A percentile compares a stretch with the other conserved stretches of the same genome.
Evolutionary conservation across 2,797 vertebrate species (phyloP).

Genomic region (Hemibagrus guttatus): DNA sequence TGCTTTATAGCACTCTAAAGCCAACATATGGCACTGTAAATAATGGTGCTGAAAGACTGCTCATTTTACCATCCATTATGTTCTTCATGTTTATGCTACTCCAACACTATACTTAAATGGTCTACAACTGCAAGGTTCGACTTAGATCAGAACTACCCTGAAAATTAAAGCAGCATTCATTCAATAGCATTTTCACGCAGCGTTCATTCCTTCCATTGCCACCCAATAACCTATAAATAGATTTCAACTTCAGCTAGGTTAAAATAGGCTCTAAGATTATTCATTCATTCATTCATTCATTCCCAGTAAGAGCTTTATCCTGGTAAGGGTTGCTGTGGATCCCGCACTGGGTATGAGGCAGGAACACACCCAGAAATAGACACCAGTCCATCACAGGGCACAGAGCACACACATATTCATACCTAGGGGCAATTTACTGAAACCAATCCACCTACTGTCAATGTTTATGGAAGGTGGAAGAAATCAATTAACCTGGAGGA

Average conservation of each 20-base stretch:
- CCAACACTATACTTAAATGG: conserved; percentile 26
- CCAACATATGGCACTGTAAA: conserved; percentile 59
- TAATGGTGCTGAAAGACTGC: conserved; percentile 64
- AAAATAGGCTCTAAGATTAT: conserved; percentile 9
- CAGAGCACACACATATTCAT: not conserved
- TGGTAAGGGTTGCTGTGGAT: not conserved
- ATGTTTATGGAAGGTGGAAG: not conserved
- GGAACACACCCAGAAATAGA: not conserved
- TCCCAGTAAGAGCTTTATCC: not conserved
- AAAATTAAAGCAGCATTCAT: not conserved
- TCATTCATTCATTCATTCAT: not conserved
- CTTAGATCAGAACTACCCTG: not conserved
- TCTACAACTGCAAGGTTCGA: not conserved
- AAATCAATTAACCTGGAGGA: not conserved
- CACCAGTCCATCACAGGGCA: no score
- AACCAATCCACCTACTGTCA: not conserved
- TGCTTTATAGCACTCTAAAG: conserved; percentile 52
- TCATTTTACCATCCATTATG: conserved; percentile 48
- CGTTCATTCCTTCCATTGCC: not conserved
- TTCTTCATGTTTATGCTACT: conserved; percentile 42
- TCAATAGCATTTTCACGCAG: not conserved
- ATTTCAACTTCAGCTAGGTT: not conserved
- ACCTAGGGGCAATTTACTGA: not conserved
- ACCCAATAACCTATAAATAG: conserved; percentile 25
- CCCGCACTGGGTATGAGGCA: not conserved